Percentiles rank a stretch among this genome's conserved stretches.
phyloP scores from a whole-genome alignment of 2,888 invertebrate genomes.

The Hyposoter dolosus region DNA sequence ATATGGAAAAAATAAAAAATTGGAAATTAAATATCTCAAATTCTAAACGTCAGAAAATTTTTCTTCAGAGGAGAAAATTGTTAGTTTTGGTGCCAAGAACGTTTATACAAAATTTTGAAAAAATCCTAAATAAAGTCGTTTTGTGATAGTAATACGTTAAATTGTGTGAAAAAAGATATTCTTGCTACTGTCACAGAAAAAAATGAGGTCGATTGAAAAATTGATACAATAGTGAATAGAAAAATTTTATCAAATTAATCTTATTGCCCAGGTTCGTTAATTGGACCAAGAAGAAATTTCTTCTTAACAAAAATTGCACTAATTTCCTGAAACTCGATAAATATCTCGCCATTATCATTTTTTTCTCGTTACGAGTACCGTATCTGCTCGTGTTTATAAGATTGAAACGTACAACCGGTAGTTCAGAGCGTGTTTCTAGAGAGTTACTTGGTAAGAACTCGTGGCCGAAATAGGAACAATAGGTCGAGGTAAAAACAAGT shows the following conservation, averaged over 20 bases:
- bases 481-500: slow-evolving; percentile 1
- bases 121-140: no score
- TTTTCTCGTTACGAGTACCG: slow-evolving; percentile 6
- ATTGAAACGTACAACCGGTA: background rate
- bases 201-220: background rate
- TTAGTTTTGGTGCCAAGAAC: no score
- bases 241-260: background rate
- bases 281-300: background rate
- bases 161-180: background rate
- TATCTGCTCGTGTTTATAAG: background rate
- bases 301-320: background rate
- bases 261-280: background rate
- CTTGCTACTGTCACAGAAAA: background rate
- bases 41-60: no score
- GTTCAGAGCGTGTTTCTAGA: background rate
- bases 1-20: no score
- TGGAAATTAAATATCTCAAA: no score
- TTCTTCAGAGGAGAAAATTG: no score
- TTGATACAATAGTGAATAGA: background rate
- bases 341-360: slow-evolving; percentile 3
- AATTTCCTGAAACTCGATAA: background rate
- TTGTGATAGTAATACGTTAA: no score
- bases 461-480: slow-evolving; percentile 9
- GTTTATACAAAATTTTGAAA: no score
- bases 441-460: background rate